Evolutionary conservation across 2,113 vertebrate species (phyloP), one percentile per base, ranked within the genome.

Genomic region (Trichechus manatus): DNA sequence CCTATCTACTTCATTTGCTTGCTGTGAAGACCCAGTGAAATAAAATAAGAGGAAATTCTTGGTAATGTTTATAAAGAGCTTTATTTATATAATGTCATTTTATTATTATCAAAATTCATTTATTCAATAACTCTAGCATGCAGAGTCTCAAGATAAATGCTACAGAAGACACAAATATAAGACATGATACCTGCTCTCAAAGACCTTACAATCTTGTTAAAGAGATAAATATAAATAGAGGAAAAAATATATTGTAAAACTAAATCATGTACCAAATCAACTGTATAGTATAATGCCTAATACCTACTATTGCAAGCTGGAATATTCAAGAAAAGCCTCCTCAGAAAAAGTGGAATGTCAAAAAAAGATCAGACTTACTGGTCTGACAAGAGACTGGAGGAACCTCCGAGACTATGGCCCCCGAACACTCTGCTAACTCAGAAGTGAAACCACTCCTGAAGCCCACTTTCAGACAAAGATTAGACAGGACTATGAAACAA

Each of bases 91-190:
- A 92, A 85, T 66, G 11, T 85, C 42, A 85, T 47, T 70, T 97
- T 77, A 84, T 42, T 81, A 86, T 61, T n/a, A 95, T 74, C 72
- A 97, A 89, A 94, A 96, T 91, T 86, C 36, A 83, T 68, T 89
- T 93, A 44, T 72, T 96, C 59, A 87, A 42, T 50, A 93, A 20
- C 2, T 68, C n/a, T 75, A 87, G 20, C 22, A 87, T 25, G 22
- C 19, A 33, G 90, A 89, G 64, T 90, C 64, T 33, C 79, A 80
- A 72, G n/a, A 42, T 64, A 85, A 95, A 89, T 27, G 20, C 36
- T 79, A 93, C 2, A 92, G 59, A 47, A 93, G 9, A 47, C 31
- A 93, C 64, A 93, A 95, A 96, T 39, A 68, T 20, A 80, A 36
- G 13, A 81, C 77, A 50, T 22, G 17, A 87, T 53, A 39, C 82